Percentiles rank a stretch among this genome's conserved stretches.
Evolutionary conservation across 2,113 vertebrate species (phyloP).

Genomic region (Pteronura brasiliensis): DNA sequence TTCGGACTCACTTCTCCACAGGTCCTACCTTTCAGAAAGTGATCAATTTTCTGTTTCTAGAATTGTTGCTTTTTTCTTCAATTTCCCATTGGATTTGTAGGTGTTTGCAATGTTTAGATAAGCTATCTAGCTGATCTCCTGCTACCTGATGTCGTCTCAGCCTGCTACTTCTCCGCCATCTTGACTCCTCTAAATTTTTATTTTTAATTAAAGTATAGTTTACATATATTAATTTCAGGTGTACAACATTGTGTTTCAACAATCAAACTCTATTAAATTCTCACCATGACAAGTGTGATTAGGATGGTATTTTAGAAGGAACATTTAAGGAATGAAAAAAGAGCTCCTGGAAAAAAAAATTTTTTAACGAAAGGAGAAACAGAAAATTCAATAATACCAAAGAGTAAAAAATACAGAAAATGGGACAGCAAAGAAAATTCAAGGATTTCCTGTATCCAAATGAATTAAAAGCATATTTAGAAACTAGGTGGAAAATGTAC

Average conservation of each 20-base stretch:
- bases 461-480: neutral
- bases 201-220: neutral
- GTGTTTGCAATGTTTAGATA: no score
- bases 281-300: neutral
- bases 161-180: no score
- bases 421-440: neutral
- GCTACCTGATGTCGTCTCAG: no score
- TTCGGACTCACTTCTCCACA: no score
- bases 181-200: neutral
- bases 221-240: neutral
- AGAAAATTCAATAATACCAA: neutral
- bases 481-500: neutral
- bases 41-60: no score
- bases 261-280: neutral
- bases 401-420: slow-evolving; percentile 17
- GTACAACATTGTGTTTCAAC: neutral
- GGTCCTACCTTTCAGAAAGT: no score
- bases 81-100: no score
- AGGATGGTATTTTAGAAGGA: neutral
- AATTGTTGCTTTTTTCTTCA: no score
- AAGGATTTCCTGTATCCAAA: neutral
- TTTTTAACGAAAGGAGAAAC: neutral
- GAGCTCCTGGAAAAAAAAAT: neutral
- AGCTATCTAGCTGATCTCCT: no score
- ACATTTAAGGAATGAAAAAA: neutral